Evolutionary conservation across 1,140 invertebrate species (phyloP).

Genomic region (Drosophila tristis): DNA sequence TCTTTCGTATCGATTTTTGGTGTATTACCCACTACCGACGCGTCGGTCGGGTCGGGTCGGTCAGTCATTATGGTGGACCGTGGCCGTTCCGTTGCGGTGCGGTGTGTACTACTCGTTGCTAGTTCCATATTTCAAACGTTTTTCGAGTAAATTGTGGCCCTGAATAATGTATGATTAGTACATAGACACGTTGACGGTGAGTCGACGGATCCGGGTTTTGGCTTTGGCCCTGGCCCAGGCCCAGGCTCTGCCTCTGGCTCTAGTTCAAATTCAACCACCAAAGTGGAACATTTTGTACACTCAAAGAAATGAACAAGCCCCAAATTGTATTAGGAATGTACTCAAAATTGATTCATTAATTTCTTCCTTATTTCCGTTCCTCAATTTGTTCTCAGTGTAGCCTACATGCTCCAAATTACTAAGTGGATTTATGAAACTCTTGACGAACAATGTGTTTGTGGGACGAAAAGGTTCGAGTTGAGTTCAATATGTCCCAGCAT

Average conservation of each 20-base stretch:
- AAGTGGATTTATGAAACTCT: slow-evolving; percentile 62
- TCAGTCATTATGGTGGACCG: slow-evolving; percentile 56
- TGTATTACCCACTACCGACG: slow-evolving; percentile 42
- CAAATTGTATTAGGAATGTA: too few species aligned
- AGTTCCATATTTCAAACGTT: slow-evolving; percentile 67
- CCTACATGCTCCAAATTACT: slow-evolving; percentile 54
- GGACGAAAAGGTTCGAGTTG: neutral
- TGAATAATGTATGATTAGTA: slow-evolving; percentile 82
- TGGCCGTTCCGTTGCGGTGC: neutral
- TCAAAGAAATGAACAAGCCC: too few species aligned
- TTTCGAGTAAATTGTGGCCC: slow-evolving; percentile 77
- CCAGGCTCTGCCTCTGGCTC: slow-evolving; percentile 3
- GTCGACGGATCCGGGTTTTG: slow-evolving; percentile 38
- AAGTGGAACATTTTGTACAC: too few species aligned
- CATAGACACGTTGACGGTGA: slow-evolving; percentile 77
- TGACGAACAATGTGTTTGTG: slow-evolving; percentile 39
- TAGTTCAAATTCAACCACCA: too few species aligned
- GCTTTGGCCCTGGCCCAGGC: slow-evolving; percentile 21
- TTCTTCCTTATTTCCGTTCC: too few species aligned
- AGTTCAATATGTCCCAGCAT: slow-evolving; percentile 57
- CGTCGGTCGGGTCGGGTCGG: slow-evolving; percentile 56
- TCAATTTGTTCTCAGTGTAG: slow-evolving; percentile 24
- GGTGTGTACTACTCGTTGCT: neutral
- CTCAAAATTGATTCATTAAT: too few species aligned
- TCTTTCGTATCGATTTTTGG: slow-evolving; percentile 75